Conservation (phyloP, 1,140 invertebrate species). For the Hypsibius dujardini region DNA sequence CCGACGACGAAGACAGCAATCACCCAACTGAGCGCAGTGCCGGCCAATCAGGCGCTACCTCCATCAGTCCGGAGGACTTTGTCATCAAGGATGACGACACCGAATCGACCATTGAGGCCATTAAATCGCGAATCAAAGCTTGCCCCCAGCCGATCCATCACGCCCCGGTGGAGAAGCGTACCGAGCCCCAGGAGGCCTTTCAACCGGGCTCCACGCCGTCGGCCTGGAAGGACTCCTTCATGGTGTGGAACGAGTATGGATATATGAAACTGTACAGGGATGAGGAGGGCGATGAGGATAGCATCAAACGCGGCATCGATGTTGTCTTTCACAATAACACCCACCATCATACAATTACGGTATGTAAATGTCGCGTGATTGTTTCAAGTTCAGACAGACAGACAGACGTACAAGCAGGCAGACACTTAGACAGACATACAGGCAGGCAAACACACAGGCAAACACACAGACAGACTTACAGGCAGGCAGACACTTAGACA, state of each 20-base stretch:
- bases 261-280: conserved; percentile 32
- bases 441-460: too few species aligned
- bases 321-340: conserved; percentile 81
- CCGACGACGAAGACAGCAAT: too few species aligned
- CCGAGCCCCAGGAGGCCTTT: not conserved
- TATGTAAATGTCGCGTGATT: conserved; percentile 28
- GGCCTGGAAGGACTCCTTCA: not conserved
- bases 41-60: too few species aligned
- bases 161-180: not conserved
- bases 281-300: conserved; percentile 26
- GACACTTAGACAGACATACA: too few species aligned
- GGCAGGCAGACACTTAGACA: too few species aligned
- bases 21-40: too few species aligned
- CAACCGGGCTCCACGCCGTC: not conserved
- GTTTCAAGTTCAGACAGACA: conserved; percentile 4
- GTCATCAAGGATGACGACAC: too few species aligned
- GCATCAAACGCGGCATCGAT: conserved; percentile 51
- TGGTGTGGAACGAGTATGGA: conserved; percentile 35
- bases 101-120: too few species aligned
- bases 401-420: too few species aligned
- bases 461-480: too few species aligned
- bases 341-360: conserved; percentile 67
- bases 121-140: too few species aligned
- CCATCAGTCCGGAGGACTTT: too few species aligned
- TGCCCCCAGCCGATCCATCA: not conserved